phyloP scores from a whole-genome alignment of 2,797 vertebrate genomes.

The Remorina albescens region DNA sequence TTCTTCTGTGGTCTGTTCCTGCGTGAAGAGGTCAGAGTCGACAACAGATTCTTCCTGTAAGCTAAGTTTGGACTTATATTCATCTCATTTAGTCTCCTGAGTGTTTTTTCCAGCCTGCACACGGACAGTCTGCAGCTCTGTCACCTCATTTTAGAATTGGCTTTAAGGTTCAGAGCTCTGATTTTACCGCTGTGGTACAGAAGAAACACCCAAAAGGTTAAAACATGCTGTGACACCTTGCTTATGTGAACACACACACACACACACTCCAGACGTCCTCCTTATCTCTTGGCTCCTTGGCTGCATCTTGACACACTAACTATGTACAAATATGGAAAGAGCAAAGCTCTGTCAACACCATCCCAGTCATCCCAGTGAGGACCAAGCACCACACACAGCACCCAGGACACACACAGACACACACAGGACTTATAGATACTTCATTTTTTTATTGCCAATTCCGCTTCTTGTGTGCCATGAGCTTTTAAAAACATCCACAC shows the following conservation, averaged over 20 bases:
- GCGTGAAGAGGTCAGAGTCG: no score
- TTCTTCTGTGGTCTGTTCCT: no score
- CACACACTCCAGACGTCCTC: conserved; percentile 37
- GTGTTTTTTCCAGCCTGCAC: no score
- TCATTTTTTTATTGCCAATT: neutral
- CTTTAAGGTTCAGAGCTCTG: neutral
- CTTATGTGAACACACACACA: conserved; percentile 28
- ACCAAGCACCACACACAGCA: conserved; percentile 3
- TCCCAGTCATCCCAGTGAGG: conserved; percentile 58
- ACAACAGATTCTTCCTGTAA: no score
- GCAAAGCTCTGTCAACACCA: conserved; percentile 73
- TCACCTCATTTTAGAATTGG: no score
- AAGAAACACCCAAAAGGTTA: neutral
- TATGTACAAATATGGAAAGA: conserved; percentile 79
- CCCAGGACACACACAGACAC: conserved; percentile 3
- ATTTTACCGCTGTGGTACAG: neutral
- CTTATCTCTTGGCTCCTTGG: conserved; percentile 75
- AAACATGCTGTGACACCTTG: neutral
- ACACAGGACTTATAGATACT: neutral
- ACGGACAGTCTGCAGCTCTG: conserved; percentile 50
- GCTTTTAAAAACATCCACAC: neutral
- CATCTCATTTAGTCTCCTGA: no score
- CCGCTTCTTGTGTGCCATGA: neutral
- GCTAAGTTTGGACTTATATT: no score
- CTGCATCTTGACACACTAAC: conserved; percentile 75